Percentiles rank a stretch among this genome's conserved stretches.
Conservation (phyloP, 2,797 vertebrate species). For the Coluber constrictor region DNA sequence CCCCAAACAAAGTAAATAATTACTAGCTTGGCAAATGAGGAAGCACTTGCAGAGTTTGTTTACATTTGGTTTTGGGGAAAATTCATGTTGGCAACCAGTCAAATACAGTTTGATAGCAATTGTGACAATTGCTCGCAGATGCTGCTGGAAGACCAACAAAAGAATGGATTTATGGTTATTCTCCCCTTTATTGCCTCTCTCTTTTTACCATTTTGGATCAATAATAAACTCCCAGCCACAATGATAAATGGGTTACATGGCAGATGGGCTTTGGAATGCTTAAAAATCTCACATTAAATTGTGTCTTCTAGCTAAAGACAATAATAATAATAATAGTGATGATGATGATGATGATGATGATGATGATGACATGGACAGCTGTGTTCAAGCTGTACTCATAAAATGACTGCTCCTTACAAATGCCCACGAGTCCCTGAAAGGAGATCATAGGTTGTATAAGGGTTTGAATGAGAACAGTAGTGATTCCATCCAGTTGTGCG, state of each 20-base stretch:
- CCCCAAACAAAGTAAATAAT: constrained; percentile 81
- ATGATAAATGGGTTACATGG: constrained; percentile 71
- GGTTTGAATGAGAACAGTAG: constrained; percentile 54
- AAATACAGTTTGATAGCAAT: constrained; percentile 81
- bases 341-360: no score
- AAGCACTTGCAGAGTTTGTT: constrained; percentile 82
- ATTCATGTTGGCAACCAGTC: constrained; percentile 78
- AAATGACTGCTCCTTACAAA: constrained; percentile 64
- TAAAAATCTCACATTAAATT: constrained; percentile 75
- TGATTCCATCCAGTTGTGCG: constrained; percentile 17
- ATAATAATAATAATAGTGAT: constrained; percentile 2
- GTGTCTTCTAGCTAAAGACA: constrained; percentile 70
- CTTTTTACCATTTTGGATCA: constrained; percentile 71
- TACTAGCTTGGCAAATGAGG: constrained; percentile 76
- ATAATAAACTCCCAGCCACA: constrained; percentile 70
- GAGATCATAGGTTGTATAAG: constrained; percentile 35
- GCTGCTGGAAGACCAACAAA: constrained; percentile 81
- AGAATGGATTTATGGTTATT: constrained; percentile 74
- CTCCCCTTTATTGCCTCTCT: constrained; percentile 72
- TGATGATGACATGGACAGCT: constrained; percentile 63
- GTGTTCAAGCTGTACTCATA: constrained; percentile 77
- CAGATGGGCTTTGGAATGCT: constrained; percentile 73
- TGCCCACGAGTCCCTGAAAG: constrained; percentile 37
- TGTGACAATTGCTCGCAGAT: constrained; percentile 85
- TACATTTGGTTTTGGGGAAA: constrained; percentile 78